A percentile compares a stretch with the other conserved stretches of the same genome.
These are phyloP conservation scores for Eurosta solidaginis DNA, from an alignment of 1,140 invertebrate species.

Conservation along the genomic window DNA sequence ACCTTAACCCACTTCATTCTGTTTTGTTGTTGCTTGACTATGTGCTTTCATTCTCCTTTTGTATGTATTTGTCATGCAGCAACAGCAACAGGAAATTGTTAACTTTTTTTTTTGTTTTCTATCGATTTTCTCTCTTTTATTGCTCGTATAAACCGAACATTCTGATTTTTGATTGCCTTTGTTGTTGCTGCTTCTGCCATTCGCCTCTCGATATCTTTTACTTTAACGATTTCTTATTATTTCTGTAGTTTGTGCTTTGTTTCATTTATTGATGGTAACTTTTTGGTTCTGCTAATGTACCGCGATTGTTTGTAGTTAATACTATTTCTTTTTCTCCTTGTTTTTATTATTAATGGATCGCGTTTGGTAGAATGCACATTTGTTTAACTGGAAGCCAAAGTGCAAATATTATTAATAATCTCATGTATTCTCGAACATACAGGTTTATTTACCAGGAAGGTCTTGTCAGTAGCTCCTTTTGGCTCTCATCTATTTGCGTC, in stretches of 20 bases:
- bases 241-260: not conserved
- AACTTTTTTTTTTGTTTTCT: constrained; percentile 21
- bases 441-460: too few relatives aligned
- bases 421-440: too few relatives aligned
- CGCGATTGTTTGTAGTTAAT: not conserved
- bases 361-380: not conserved
- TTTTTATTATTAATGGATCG: not conserved
- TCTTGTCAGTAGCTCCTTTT: too few relatives aligned
- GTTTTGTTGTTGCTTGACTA: not conserved
- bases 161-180: not conserved
- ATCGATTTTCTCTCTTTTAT: constrained; percentile 23
- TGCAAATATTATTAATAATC: too few relatives aligned
- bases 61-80: not conserved
- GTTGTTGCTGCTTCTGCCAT: not conserved
- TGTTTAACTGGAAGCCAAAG: not conserved
- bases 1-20: not conserved
- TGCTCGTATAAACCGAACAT: not conserved
- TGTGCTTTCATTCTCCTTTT: not conserved
- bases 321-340: not conserved
- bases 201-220: not conserved
- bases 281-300: not conserved
- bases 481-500: too few relatives aligned
- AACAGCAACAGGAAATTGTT: constrained; percentile 12
- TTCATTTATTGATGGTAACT: not conserved
- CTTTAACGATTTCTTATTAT: not conserved